Conservation (phyloP, 2,888 invertebrate species). For the Ernsta delagoae region DNA sequence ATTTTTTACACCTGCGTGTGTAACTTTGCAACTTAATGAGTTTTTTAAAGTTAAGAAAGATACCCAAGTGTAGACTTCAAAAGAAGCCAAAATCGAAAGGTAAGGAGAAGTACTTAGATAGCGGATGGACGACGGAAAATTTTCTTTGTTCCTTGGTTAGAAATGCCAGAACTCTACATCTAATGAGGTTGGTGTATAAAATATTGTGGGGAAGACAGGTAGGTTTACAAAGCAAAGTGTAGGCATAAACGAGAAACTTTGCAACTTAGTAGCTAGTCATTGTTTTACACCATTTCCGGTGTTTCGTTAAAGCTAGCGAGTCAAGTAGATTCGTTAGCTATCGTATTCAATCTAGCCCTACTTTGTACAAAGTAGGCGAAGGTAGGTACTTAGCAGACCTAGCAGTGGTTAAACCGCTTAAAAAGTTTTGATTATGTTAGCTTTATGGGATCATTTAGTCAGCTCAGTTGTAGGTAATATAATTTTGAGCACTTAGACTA, state of each 20-base stretch:
- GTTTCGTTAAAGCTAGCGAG: conserved; percentile 25
- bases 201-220: too few relatives aligned
- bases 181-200: too few relatives aligned
- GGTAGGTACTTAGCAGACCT: conserved; percentile 11
- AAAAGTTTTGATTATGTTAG: conserved; percentile 39
- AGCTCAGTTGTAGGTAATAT: conserved; percentile 15
- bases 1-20: conserved; percentile 21
- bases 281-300: neutral
- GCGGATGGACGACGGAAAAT: too few relatives aligned
- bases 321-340: conserved; percentile 31
- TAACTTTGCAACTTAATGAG: neutral
- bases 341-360: conserved; percentile 31
- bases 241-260: too few relatives aligned
- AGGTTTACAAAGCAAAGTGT: too few relatives aligned
- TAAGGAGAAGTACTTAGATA: too few relatives aligned
- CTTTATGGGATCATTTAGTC: conserved; percentile 40
- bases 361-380: conserved; percentile 36
- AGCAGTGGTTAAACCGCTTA: too few relatives aligned
- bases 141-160: too few relatives aligned
- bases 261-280: neutral
- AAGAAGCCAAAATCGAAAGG: too few relatives aligned
- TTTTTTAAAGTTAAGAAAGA: conserved; percentile 10
- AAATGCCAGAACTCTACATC: too few relatives aligned
- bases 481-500: conserved; percentile 1
- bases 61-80: neutral